Percentiles rank a stretch among this genome's conserved stretches.
Evolutionary conservation across 2,888 invertebrate genomes (phyloP).

Genomic region (Xylophagus ater): DNA sequence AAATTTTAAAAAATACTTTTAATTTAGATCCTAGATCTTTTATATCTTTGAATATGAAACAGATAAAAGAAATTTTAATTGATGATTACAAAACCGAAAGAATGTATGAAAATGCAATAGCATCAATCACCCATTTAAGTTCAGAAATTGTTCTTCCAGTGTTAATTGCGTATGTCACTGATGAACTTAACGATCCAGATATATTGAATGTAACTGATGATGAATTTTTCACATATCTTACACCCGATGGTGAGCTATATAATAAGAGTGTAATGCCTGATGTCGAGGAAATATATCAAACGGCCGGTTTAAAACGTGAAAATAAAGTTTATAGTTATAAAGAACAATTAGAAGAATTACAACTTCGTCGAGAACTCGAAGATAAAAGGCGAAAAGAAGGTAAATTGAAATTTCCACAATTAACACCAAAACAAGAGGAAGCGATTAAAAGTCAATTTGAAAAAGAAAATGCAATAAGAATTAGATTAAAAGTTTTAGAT

Average conservation of each 20-base stretch:
- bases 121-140: conserved; percentile 53
- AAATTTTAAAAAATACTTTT: conserved; percentile 42
- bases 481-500: conserved; percentile 51
- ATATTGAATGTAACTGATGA: conserved; percentile 63
- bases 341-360: conserved; percentile 90
- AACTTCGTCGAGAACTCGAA: conserved; percentile 83
- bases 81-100: conserved; percentile 43
- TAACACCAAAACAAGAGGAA: conserved; percentile 86
- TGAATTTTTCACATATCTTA: conserved; percentile 69
- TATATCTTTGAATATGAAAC: conserved; percentile 45
- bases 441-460: conserved; percentile 73
- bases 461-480: conserved; percentile 70
- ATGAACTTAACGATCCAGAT: conserved; percentile 50
- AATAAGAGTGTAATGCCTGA: conserved; percentile 71
- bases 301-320: conserved; percentile 70
- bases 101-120: conserved; percentile 60
- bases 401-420: conserved; percentile 57
- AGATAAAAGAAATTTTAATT: conserved; percentile 51
- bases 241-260: conserved; percentile 81
- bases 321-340: conserved; percentile 95
- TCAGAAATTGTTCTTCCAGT: conserved; percentile 53
- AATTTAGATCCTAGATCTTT: conserved; percentile 41
- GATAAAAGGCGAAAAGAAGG: conserved; percentile 75
- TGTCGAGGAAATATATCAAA: conserved; percentile 31
- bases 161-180: conserved; percentile 50